A percentile compares a stretch with the other conserved stretches of the same genome.
Evolutionary conservation across 2,113 vertebrate species (phyloP).

Genomic region (Archilochus colubris): DNA sequence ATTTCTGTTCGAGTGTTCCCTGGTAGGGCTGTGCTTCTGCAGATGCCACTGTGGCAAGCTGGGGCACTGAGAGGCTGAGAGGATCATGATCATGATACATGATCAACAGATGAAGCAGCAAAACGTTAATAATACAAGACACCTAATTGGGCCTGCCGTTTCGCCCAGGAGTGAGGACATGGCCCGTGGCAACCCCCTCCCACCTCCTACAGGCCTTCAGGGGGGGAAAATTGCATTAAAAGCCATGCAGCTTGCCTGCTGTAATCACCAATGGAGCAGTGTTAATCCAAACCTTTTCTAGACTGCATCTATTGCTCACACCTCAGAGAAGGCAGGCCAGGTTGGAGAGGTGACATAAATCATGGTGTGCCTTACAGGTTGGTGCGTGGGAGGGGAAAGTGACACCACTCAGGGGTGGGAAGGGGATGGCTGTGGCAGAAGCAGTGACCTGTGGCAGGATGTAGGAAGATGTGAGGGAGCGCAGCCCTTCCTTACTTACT

Average conservation of each 20-base stretch:
- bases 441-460: conserved; percentile 9
- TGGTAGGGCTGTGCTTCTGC: background rate
- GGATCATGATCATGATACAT: background rate
- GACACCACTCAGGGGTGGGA: background rate
- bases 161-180: conserved; percentile 13
- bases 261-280: conserved; percentile 6
- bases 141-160: conserved; percentile 41
- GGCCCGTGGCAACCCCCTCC: background rate
- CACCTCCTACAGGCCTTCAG: background rate
- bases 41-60: accelerated
- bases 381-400: conserved; percentile 46
- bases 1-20: background rate
- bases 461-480: conserved; percentile 27
- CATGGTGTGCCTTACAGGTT: background rate
- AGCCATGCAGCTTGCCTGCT: background rate
- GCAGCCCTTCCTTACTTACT: background rate
- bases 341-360: background rate
- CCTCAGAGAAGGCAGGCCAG: background rate
- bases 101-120: conserved; percentile 39
- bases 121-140: conserved; percentile 50
- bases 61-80: background rate
- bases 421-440: conserved; percentile 7
- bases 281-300: background rate
- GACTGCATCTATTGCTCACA: background rate
- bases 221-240: background rate